Conservation (phyloP, 2,113 vertebrate species). For the Hippocampus guttulatus region DNA sequence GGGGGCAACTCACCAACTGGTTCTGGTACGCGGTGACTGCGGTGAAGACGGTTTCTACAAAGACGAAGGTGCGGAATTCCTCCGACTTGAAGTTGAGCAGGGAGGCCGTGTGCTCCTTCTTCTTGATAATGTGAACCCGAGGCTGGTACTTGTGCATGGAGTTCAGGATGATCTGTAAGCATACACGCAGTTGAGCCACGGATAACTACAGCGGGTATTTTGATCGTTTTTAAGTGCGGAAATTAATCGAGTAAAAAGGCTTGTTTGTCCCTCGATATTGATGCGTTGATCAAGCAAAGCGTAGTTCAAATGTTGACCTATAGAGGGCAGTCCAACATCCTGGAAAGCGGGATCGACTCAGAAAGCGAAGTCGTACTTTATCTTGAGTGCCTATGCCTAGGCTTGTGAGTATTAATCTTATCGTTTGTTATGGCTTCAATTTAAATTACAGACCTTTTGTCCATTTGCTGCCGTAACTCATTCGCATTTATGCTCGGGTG, state of each 20-base stretch:
- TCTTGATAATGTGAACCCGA: constrained; percentile 97
- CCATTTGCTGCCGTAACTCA: no score
- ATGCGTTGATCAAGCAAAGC: no score
- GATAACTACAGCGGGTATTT: neutral
- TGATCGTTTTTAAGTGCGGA: neutral
- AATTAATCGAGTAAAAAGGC: neutral
- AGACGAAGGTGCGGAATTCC: constrained; percentile 96
- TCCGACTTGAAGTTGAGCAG: constrained; percentile 96
- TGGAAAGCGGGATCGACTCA: no score
- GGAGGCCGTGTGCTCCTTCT: constrained; percentile 97
- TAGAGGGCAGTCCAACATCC: no score
- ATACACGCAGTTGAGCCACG: neutral
- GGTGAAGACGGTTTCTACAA: constrained; percentile 95
- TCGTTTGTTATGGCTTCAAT: no score
- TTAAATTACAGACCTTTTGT: no score
- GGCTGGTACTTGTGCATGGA: constrained; percentile 99
- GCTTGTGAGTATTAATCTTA: no score
- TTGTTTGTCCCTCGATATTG: no score
- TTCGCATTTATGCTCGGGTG: no score
- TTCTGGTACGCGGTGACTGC: constrained; percentile 98
- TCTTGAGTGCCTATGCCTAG: no score
- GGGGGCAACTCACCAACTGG: constrained; percentile 83
- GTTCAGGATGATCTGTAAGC: constrained; percentile 90
- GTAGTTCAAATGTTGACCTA: no score
- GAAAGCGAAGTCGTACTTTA: no score